These are phyloP conservation scores for Porites lutea DNA, from an alignment of 64 coral and sea anemone genomes.

Conservation along the genomic window DNA sequence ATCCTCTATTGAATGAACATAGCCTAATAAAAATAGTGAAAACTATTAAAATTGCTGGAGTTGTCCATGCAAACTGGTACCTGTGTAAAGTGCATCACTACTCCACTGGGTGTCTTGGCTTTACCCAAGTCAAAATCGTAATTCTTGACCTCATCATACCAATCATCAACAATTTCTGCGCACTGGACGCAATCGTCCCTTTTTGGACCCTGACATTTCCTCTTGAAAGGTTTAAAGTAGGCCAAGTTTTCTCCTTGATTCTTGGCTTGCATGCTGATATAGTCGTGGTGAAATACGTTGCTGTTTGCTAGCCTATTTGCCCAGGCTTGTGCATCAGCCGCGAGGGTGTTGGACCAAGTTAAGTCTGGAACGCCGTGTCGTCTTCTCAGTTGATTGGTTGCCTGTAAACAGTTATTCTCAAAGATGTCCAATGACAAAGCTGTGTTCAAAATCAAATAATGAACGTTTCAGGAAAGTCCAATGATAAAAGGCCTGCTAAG, in stretches of 20 bases:
- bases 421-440: slow-evolving; percentile 56
- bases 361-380: slow-evolving; percentile 71
- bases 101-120: slow-evolving; percentile 45
- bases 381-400: slow-evolving; percentile 76
- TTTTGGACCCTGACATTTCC: slow-evolving; percentile 67
- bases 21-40: too few species aligned
- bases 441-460: background rate
- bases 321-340: slow-evolving; percentile 85
- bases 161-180: slow-evolving; percentile 69
- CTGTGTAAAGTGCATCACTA: slow-evolving; percentile 89
- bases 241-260: slow-evolving; percentile 89
- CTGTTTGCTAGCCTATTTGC: slow-evolving; percentile 63
- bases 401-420: slow-evolving; percentile 75
- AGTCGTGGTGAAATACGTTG: slow-evolving; percentile 73
- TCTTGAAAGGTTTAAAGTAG: slow-evolving; percentile 66
- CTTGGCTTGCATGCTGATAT: slow-evolving; percentile 39
- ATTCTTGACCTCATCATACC: slow-evolving; percentile 92
- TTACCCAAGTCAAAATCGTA: slow-evolving; percentile 81
- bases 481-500: too few species aligned
- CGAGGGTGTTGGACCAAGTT: slow-evolving; percentile 74
- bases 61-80: background rate
- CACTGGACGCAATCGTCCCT: slow-evolving; percentile 70
- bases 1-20: too few species aligned
- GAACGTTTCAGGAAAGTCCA: too few species aligned
- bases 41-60: too few species aligned